Evolutionary conservation across 2,888 invertebrate species (phyloP).

Genomic region (Diarsia rubi): DNA sequence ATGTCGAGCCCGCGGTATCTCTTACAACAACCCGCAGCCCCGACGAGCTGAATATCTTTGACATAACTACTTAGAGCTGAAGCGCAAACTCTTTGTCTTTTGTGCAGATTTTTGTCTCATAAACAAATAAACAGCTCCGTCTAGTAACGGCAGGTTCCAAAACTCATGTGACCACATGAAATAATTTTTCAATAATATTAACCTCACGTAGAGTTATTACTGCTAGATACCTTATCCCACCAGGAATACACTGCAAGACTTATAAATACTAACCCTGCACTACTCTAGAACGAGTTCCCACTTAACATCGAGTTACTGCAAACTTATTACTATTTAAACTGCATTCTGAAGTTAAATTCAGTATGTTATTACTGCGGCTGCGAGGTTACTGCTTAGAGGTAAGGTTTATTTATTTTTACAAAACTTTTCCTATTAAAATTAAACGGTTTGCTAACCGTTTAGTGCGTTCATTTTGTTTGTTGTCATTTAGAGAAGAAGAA

Average conservation of each 20-base stretch:
- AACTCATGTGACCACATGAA: not conserved
- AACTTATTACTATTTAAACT: slow-evolving; percentile 45
- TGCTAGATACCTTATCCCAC: not conserved
- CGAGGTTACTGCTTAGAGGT: not conserved
- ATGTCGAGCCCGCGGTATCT: too few relatives aligned
- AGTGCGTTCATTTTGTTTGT: not conserved
- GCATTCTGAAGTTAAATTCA: slow-evolving; percentile 26
- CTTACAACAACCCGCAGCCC: too few relatives aligned
- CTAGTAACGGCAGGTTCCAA: not conserved
- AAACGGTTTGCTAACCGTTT: not conserved
- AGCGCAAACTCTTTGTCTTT: not conserved
- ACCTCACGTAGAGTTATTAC: not conserved
- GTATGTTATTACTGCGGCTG: slow-evolving; percentile 32
- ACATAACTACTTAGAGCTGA: too few relatives aligned
- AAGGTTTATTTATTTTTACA: slow-evolving; percentile 13
- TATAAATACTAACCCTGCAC: not conserved
- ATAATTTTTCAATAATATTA: not conserved
- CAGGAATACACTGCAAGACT: not conserved
- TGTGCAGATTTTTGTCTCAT: not conserved
- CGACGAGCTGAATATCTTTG: too few relatives aligned
- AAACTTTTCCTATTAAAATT: slow-evolving; percentile 32
- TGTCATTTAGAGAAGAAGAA: not conserved
- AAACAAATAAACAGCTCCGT: not conserved
- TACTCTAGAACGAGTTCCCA: not conserved
- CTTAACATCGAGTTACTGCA: slow-evolving; percentile 7